Evolutionary conservation across 2,797 vertebrate species (phyloP), one percentile per base, ranked within the genome.

Genomic region (Chromobotia macracanthus): DNA sequence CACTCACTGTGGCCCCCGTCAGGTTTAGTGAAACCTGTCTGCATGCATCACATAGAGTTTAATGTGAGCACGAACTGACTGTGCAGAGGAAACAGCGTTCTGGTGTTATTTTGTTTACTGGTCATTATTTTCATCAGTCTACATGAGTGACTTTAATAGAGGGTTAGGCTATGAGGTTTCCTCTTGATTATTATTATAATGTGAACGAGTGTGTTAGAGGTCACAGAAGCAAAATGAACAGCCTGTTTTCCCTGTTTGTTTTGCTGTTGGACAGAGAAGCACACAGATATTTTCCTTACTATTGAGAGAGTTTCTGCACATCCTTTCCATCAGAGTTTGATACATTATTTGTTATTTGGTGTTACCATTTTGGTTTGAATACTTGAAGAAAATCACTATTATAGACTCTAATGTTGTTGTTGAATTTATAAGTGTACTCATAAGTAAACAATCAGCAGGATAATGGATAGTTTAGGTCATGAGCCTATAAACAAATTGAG

Each of bases 101-200:
- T 50, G 9, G 51, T 61, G n/a, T n/a, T n/a, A n/a, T n/a, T n/a
- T n/a, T n/a, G n/a, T n/a, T n/a, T n/a, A n/a, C n/a, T n/a, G n/a
- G n/a, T n/a, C 65, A 41, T 85, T 81, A 83, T 85, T 80, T 83
- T 83, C 82, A 82, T 84, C 84, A 77, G 77, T 70, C 23, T 23
- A 74, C 44, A 38, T 55, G 50, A 77, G 60, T 68, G 74, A 81
- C 72, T 84, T 82, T 74, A 73, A 80, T 84, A 81, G 72, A 79
- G 65, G 58, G 61, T 73, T 76, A 28, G 18, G 63, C 67, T 68
- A 28, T 77, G 19, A 38, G 82, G 51, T 81, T 83, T 84, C 61
- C 67, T 66, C 64, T 78, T 63, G 41, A 79, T 81, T 63, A 68
- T 70, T 28, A 28, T 28, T 28, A 28, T 28, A 28, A 28, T 28